A percentile compares a stretch with the other conserved stretches of the same genome.
Evolutionary conservation across 2,888 invertebrate genomes (phyloP).

Genomic region (Coelopa pilipes): DNA sequence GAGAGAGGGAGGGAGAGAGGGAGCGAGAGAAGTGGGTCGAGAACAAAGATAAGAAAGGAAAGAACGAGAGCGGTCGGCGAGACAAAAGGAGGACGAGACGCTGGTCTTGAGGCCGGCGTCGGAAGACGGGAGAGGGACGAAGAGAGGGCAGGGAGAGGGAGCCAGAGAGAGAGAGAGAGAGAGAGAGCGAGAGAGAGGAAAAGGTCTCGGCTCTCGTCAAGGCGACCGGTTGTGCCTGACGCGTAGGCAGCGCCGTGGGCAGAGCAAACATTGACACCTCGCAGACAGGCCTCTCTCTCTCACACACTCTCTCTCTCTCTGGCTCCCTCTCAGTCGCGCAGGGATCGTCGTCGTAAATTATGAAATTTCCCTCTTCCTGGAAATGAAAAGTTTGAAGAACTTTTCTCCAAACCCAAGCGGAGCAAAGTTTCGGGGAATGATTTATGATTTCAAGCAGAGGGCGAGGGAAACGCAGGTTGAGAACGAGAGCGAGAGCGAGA

Average conservation of each 20-base stretch:
- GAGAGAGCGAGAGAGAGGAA: too few species aligned
- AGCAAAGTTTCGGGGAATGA: too few species aligned
- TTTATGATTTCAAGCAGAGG: too few species aligned
- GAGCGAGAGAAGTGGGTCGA: not conserved
- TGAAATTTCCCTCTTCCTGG: too few species aligned
- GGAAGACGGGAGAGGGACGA: not conserved
- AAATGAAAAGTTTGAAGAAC: too few species aligned
- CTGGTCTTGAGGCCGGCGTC: not conserved
- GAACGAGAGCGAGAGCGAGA: too few species aligned
- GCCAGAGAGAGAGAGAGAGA: not conserved
- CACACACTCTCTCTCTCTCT: slow-evolving; percentile 25
- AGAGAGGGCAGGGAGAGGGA: not conserved
- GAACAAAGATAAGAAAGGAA: not conserved
- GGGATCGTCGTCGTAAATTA: too few species aligned
- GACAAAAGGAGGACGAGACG: too few species aligned
- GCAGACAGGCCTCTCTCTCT: not conserved
- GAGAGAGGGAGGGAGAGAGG: not conserved
- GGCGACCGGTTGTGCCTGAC: not conserved
- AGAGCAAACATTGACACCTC: slow-evolving; percentile 13
- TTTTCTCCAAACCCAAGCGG: too few species aligned
- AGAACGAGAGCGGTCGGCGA: not conserved
- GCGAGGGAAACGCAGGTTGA: too few species aligned
- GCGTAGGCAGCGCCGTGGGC: slow-evolving; percentile 1
- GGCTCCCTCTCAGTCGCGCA: slow-evolving; percentile 9
- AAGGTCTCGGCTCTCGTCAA: too few species aligned